A percentile compares a stretch with the other conserved stretches of the same genome.
phyloP scores from a whole-genome alignment of 2,888 invertebrate species.

The Periphyllus acericola region DNA sequence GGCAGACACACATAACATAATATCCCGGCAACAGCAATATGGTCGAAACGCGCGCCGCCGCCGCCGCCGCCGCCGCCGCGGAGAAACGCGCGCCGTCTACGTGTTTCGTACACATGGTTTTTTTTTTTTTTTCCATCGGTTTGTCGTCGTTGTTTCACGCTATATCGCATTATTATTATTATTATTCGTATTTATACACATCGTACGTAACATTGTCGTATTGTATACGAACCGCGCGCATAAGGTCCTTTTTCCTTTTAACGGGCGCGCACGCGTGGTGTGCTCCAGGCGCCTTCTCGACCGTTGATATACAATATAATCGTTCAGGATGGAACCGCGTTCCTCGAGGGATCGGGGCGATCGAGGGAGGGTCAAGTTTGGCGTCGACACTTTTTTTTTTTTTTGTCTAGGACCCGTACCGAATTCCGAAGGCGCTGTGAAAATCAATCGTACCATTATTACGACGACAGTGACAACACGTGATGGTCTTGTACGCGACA shows the following conservation, averaged over 20 bases:
- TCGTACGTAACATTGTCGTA: too few species aligned
- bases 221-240: too few species aligned
- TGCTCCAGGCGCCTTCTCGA: background rate
- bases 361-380: background rate
- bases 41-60: background rate
- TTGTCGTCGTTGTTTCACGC: background rate
- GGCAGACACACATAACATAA: constrained; percentile 47
- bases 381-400: background rate
- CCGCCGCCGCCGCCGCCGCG: too few species aligned
- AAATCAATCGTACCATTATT: background rate
- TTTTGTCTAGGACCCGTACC: background rate
- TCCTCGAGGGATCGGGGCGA: too few species aligned
- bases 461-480: background rate
- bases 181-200: too few species aligned
- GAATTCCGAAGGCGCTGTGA: background rate
- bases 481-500: background rate
- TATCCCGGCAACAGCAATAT: constrained; percentile 30
- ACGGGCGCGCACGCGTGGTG: too few species aligned
- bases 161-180: too few species aligned
- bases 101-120: background rate
- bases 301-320: background rate
- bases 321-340: too few species aligned
- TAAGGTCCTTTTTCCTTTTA: too few species aligned
- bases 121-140: background rate
- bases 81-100: constrained; percentile 28